A percentile compares a stretch with the other conserved stretches of the same genome.
Conservation (phyloP, 2,797 vertebrate species). For the Sarcoramphus papa region DNA sequence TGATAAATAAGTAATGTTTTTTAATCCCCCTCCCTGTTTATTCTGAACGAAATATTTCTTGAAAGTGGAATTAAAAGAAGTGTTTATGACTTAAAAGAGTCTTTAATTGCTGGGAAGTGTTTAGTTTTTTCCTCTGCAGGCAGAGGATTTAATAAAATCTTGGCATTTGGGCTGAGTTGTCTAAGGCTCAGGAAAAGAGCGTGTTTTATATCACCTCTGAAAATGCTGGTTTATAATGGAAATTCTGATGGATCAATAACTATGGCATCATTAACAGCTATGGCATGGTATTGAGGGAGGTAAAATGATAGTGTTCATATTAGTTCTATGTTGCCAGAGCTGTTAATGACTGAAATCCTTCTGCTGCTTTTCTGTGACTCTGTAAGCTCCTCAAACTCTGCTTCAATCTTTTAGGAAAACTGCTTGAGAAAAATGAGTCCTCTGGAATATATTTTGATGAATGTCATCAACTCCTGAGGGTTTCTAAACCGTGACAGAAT, state of each 20-base stretch:
- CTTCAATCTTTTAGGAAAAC: background rate
- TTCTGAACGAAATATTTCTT: background rate
- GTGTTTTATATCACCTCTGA: background rate
- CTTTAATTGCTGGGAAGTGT: background rate
- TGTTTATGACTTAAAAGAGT: background rate
- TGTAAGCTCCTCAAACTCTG: background rate
- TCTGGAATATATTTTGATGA: background rate
- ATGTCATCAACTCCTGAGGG: background rate
- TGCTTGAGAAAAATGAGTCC: background rate
- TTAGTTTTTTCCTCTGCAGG: background rate
- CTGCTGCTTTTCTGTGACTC: constrained; percentile 5
- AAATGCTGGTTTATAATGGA: background rate
- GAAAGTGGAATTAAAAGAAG: background rate
- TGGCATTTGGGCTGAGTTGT: background rate
- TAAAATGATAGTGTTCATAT: background rate
- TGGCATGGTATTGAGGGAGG: background rate
- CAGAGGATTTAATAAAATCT: background rate
- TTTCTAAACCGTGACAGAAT: constrained; percentile 7
- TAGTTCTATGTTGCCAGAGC: background rate
- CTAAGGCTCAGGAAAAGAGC: background rate
- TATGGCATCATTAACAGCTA: background rate
- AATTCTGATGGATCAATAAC: background rate
- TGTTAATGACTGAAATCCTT: constrained; percentile 12
- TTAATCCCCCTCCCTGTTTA: background rate
- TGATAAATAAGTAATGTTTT: background rate